Base-by-base conservation (phyloP, 2,888 invertebrate species). In the Cantharis nigra region DNA sequence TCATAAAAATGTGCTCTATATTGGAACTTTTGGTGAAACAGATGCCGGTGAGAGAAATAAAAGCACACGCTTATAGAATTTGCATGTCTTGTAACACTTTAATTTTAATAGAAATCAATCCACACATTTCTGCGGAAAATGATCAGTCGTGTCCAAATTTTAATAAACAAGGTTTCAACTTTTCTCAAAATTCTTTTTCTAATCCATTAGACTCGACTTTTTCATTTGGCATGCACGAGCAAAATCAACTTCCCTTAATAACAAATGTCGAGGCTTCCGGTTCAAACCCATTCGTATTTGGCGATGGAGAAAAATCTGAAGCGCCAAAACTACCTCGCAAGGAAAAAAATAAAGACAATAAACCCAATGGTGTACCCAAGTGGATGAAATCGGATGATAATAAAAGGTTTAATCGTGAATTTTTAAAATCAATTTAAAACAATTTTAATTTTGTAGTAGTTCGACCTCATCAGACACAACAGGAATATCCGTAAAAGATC, bases 401-500 rank as follows among this genome's bases (percentile, higher is more conserved):
- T 64, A 87, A 87, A 83, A 83, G 82, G 85, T 86, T 84, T 16
- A n/a, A 49, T 49, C 7, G 5, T 13, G 23, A 10, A 0, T 14
- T 67, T 9, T 13, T 23, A 49, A n/a, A 49, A n/a, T 2, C 7
- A 7, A 7, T n/a, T 49, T 49, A n/a, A 49, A 49, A 2, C 0
- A 49, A n/a, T 49, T 49, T 49, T 7, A n/a, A 7, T 79, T 69
- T 80, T 89, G 89, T 74, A 90, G 89, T 72, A 90, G 90, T 81
- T 88, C 89, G 85, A 86, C 91, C 2, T 88, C 90, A 1, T 88
- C 90, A 1, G 92, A 92, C 84, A 88, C 92, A 75, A 90, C 90
- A 16, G 92, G 92, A 0, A 91, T 93, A 1, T 93, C 94, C 0
- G 94, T 94, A 13, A 92, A 94, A 80, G 94, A 94, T 81, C 87